Conservation (phyloP, 2,113 vertebrate species). For the Prunella himalayana region DNA sequence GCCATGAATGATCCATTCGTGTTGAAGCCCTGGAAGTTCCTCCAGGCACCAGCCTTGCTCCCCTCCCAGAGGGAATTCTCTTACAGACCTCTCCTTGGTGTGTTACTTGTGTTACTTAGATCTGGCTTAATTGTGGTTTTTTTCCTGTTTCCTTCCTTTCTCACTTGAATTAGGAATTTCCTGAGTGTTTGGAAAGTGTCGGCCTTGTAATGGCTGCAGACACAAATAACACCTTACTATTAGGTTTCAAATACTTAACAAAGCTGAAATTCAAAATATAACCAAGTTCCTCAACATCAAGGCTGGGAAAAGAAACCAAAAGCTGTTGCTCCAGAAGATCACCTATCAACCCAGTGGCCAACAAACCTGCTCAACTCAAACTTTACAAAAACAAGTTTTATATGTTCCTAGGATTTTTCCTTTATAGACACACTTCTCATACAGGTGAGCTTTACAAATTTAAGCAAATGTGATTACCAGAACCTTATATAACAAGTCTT, state of each 20-base stretch:
- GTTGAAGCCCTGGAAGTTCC: not conserved
- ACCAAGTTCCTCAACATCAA: not conserved
- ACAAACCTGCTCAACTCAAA: not conserved
- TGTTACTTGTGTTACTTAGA: not conserved
- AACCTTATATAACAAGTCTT: not conserved
- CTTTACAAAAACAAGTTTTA: not conserved
- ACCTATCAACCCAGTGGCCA: not conserved
- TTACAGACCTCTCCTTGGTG: not conserved
- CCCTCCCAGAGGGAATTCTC: not conserved
- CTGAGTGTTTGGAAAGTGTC: not conserved
- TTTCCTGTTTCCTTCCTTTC: not conserved
- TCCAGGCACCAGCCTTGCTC: not conserved
- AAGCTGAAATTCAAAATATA: not conserved
- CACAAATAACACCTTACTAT: not conserved
- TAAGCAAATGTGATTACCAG: not conserved
- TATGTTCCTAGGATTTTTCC: not conserved
- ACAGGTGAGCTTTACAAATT: not conserved
- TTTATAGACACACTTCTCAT: not conserved
- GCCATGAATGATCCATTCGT: accelerated
- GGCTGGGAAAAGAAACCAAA: not conserved
- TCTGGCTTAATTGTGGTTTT: not conserved
- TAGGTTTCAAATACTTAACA: not conserved
- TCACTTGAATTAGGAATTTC: not conserved
- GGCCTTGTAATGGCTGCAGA: not conserved
- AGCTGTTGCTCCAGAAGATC: not conserved